Evolutionary conservation across 2,888 invertebrate species (phyloP).

Genomic region (Brachycybe producta): DNA sequence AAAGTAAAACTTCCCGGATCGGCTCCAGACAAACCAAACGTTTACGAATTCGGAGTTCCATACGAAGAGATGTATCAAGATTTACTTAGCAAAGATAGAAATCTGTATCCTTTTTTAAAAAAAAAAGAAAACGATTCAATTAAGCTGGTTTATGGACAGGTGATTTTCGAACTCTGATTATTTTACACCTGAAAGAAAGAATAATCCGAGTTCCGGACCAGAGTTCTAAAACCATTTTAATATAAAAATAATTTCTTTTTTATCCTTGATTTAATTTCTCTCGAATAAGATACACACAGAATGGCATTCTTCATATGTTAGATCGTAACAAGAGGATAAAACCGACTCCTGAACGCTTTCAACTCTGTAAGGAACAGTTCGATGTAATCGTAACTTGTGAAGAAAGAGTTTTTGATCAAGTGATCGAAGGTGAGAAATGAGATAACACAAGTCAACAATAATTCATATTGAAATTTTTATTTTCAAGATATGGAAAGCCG

Average conservation of each 20-base stretch:
- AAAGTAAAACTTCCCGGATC: constrained; percentile 94
- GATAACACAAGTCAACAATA: neutral
- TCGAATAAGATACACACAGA: constrained; percentile 73
- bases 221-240: neutral
- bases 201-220: too few relatives aligned
- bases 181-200: too few relatives aligned
- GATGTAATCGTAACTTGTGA: constrained; percentile 95
- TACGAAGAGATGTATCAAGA: constrained; percentile 96
- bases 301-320: constrained; percentile 93
- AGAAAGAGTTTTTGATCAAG: constrained; percentile 97
- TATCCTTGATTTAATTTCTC: neutral
- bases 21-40: constrained; percentile 78
- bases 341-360: constrained; percentile 84
- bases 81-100: constrained; percentile 74
- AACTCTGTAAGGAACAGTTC: constrained; percentile 73
- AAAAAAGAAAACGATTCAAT: too few relatives aligned
- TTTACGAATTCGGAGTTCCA: constrained; percentile 89
- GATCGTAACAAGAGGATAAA: constrained; percentile 95
- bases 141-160: too few relatives aligned
- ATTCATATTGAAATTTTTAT: neutral
- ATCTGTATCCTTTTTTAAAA: constrained; percentile 63
- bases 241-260: neutral
- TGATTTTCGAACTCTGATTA: too few relatives aligned
- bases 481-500: constrained; percentile 50
- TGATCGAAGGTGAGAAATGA: constrained; percentile 60